Evolutionary conservation across 2,113 vertebrate species (phyloP), one percentile per base, ranked within the genome.

Genomic region (Hucho hucho): DNA sequence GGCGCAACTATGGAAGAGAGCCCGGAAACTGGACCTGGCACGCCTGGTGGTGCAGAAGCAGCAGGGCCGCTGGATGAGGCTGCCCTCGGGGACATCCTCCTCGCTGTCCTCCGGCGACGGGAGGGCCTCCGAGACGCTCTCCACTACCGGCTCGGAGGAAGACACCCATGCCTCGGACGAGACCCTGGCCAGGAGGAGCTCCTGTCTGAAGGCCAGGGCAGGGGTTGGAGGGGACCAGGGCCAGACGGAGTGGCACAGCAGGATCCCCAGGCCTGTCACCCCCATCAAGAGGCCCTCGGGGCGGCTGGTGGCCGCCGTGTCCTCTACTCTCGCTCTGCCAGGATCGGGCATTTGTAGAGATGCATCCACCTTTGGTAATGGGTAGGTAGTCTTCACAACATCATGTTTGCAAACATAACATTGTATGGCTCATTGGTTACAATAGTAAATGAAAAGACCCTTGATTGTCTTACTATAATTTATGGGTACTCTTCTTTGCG

Each of bases 141-240:
- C 96, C 0, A 94, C 93, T 64, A 93, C 95, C 0, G 95, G 94
- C 22, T 98, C 96, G 0, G 96, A 98, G 89, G 97, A 99, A 85
- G 96, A 98, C 87, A 94, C 92, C 0, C 95, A 94, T 0, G 91
- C 95, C 86, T 95, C 94, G 0, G 96, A 97, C 0, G 95, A 95
- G 47, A 89, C 89, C 0, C 81, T 86, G 32, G 87, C 93, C 20
- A 92, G 79, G 78, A 96, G 93, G 79, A 88, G 74, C 26, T 80
- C 75, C 29, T 90, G 85, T 69, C 87, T 90, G 29, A 90, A 81
- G 75, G 74, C 82, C 0, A 22, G n/a, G 5, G 58, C 6, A 22
- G 58, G n/a, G n/a, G n/a, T n/a, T 22, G 58, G 90, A 14, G 89
- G 85, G 76, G 92, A 91, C 2, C 93, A 92, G 49, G 86, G 87